phyloP scores from a whole-genome alignment of 2,797 vertebrate genomes.

The Tiaroga cobitis region DNA sequence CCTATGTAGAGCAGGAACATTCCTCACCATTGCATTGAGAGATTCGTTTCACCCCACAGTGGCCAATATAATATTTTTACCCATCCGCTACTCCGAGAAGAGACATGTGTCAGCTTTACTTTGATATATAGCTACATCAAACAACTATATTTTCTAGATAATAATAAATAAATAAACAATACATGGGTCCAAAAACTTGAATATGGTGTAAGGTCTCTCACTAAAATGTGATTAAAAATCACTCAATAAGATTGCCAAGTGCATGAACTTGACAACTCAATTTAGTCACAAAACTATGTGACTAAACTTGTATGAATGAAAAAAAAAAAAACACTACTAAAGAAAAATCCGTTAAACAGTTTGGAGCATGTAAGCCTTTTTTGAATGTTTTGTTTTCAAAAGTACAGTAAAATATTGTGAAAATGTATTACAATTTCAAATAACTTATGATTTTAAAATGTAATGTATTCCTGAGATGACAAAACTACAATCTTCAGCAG shows the following conservation, averaged over 20 bases:
- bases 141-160: not conserved
- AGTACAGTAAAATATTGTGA: not conserved
- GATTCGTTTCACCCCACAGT: constrained; percentile 49
- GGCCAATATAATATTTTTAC: constrained; percentile 8
- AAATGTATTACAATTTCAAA: not conserved
- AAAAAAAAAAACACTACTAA: too few relatives aligned
- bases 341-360: too few relatives aligned
- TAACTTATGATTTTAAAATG: not conserved
- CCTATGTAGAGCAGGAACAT: constrained; percentile 54
- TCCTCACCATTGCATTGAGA: constrained; percentile 58
- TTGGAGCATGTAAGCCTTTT: too few relatives aligned
- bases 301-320: not conserved
- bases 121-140: constrained; percentile 31
- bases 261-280: constrained; percentile 15
- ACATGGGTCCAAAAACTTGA: not conserved
- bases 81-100: constrained; percentile 25
- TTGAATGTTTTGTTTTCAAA: not conserved
- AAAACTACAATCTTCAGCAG: not conserved
- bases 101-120: constrained; percentile 3
- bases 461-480: not conserved
- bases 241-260: constrained; percentile 19
- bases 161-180: not conserved
- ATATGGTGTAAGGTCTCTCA: not conserved
- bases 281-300: not conserved
- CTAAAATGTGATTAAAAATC: constrained; percentile 31